Base-by-base conservation (phyloP, 2,888 invertebrate genomes). In the Junonia oenone region DNA sequence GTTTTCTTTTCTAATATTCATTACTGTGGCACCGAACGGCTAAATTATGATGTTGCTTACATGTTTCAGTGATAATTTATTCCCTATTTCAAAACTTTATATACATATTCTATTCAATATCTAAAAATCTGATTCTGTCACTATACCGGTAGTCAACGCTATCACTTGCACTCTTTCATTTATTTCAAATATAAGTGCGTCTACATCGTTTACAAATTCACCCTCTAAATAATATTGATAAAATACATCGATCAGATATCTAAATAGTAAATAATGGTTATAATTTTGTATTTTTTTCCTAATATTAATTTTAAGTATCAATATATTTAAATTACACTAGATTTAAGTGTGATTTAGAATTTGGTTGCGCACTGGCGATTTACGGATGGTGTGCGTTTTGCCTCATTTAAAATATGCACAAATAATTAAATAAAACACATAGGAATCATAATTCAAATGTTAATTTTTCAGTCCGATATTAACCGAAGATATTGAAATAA, bases 281-380 rank as follows among this genome's bases (percentile, higher is more conserved):
- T 26, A 14, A 45, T 31, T 22, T 45, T 51, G 26, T 53, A 14
- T 69, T 70, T 66, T 71, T 76, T 64, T 68, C 72, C 75, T 78
- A 78, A 67, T 65, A 72, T 72, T 71, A 71, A 73, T n/a, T 78
- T 78, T 76, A 77, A 58, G 64, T 73, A 64, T 75, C 73, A 76
- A 79, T 76, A 62, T 47, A 59, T 35, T 60, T 58, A 56, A 58
- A 74, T 76, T 73, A 75, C 73, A 78, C 77, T 83, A 81, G 61
- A 60, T 76, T 79, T 79, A 75, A 80, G 78, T 75, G 84, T 84
- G 81, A 87, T 88, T 88, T 88, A 88, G 88, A 88, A 88, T 89
- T 87, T 89, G 83, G 86, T 87, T 88, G 80, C 81, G 68, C 78
- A 71, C 55, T 63, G 63, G 67, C 75, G 75, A 78, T 73, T 68